These are phyloP conservation scores for Coluber constrictor DNA, from an alignment of 2,797 vertebrate genomes.

Conservation along the genomic window DNA sequence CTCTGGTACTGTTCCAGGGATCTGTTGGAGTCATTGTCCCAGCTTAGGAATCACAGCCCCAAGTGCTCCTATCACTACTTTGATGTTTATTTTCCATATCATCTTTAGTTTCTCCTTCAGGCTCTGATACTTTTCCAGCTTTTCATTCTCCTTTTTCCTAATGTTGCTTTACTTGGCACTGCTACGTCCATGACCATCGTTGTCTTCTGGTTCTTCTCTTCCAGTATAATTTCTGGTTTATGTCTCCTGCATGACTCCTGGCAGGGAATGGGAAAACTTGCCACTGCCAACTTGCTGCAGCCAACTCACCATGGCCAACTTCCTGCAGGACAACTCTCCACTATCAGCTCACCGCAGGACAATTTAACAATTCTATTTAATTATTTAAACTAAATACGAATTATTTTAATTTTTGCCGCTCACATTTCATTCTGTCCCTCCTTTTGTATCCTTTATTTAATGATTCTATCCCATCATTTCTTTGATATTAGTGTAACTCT, in stretches of 20 bases:
- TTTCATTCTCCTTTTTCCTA: not conserved
- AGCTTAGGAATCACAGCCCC: not conserved
- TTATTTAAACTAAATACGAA: too few relatives aligned
- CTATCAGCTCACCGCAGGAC: too few relatives aligned
- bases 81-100: not conserved
- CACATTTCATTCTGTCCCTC: too few relatives aligned
- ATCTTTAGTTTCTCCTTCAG: not conserved
- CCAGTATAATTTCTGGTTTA: not conserved
- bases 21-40: not conserved
- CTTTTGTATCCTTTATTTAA: too few relatives aligned
- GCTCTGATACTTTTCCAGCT: not conserved
- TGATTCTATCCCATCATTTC: too few relatives aligned
- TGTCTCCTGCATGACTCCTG: not conserved
- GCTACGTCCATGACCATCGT: not conserved
- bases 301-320: too few relatives aligned
- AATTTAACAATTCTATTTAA: too few relatives aligned
- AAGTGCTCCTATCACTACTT: not conserved
- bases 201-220: not conserved
- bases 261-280: too few relatives aligned
- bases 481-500: too few relatives aligned
- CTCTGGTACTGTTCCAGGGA: not conserved
- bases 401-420: too few relatives aligned
- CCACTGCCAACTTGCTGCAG: too few relatives aligned
- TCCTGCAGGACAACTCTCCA: too few relatives aligned
- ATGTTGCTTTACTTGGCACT: not conserved